Conservation (phyloP, 2,797 vertebrate genomes). For the Pangasius macronema region DNA sequence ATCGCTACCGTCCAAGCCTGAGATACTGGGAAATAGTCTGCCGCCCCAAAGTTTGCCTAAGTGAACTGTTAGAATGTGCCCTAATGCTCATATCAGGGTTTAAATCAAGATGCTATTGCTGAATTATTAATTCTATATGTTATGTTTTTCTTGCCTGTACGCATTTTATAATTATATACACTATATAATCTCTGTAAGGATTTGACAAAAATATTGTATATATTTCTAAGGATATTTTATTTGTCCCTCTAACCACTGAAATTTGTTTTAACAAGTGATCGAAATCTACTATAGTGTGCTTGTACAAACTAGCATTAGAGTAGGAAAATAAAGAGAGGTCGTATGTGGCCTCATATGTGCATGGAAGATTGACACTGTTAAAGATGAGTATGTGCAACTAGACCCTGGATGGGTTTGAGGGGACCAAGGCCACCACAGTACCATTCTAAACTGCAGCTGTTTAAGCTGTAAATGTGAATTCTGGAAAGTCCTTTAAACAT, state of each 20-base stretch:
- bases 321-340: conserved; percentile 44
- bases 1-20: conserved; percentile 62
- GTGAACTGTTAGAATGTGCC: conserved; percentile 52
- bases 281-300: conserved; percentile 43
- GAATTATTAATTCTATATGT: background rate
- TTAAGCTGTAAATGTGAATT: conserved; percentile 32
- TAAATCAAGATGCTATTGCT: conserved; percentile 38
- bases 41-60: conserved; percentile 64
- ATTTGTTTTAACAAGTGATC: conserved; percentile 31
- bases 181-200: conserved; percentile 39
- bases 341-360: conserved; percentile 33
- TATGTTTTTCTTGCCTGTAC: conserved; percentile 6
- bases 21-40: conserved; percentile 64
- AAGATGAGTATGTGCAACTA: conserved; percentile 35
- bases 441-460: conserved; percentile 35
- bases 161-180: conserved; percentile 26
- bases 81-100: conserved; percentile 37
- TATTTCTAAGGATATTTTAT: conserved; percentile 34
- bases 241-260: conserved; percentile 28
- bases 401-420: conserved; percentile 22
- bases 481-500: conserved; percentile 39
- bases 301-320: conserved; percentile 47
- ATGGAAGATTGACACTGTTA: conserved; percentile 43
- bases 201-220: conserved; percentile 40
- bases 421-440: conserved; percentile 32